Evolutionary conservation across 2,888 invertebrate species (phyloP).

Genomic region (Lamellibrachia columna): DNA sequence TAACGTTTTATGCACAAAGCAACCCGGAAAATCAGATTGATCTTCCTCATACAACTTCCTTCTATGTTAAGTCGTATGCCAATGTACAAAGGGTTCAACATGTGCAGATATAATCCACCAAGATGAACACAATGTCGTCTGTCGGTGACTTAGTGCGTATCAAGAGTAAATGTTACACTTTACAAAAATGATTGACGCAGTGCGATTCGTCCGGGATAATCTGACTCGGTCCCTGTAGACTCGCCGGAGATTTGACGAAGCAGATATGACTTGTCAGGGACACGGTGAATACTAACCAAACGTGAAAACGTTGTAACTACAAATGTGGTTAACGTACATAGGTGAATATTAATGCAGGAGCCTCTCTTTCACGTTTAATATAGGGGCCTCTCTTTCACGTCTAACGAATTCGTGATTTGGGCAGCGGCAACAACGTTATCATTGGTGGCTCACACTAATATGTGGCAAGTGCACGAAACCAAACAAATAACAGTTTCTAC

Average conservation of each 20-base stretch:
- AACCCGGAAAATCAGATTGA: background rate
- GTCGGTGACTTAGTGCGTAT: background rate
- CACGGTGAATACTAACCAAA: background rate
- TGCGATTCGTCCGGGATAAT: background rate
- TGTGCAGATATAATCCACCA: background rate
- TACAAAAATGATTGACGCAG: background rate
- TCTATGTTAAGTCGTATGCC: background rate
- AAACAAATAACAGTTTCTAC: background rate
- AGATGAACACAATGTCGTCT: background rate
- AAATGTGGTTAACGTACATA: background rate
- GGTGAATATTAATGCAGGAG: background rate
- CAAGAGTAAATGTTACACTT: background rate
- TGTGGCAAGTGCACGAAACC: background rate
- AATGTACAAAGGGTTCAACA: background rate
- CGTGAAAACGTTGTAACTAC: background rate
- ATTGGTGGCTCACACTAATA: background rate
- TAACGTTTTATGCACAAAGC: background rate
- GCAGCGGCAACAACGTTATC: background rate
- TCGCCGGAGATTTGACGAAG: background rate
- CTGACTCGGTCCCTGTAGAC: background rate
- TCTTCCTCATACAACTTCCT: background rate
- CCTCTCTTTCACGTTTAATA: background rate
- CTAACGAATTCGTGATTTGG: background rate
- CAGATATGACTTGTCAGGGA: background rate
- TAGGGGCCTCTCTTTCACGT: background rate